Percentiles rank a stretch among this genome's conserved stretches.
These are phyloP conservation scores for Dromiciops gliroides DNA, from an alignment of 2,113 vertebrate genomes.

Conservation along the genomic window DNA sequence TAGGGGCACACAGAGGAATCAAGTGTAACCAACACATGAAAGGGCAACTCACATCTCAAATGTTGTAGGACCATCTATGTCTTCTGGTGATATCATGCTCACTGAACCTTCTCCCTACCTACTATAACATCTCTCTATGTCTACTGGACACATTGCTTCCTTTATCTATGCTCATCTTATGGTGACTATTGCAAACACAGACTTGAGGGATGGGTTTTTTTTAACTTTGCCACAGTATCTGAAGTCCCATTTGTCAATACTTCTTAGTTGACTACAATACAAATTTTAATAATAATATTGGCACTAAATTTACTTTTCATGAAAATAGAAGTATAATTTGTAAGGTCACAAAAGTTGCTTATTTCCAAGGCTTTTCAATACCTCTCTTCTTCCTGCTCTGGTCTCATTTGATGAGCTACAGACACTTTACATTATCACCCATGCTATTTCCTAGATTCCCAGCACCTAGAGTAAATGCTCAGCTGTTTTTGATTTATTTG, in stretches of 20 bases:
- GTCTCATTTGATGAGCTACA: slow-evolving; percentile 20
- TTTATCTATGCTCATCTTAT: not conserved
- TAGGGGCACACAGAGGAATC: not conserved
- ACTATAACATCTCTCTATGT: not conserved
- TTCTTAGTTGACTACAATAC: slow-evolving; percentile 61
- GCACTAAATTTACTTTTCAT: slow-evolving; percentile 19
- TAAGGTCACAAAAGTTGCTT: slow-evolving; percentile 26
- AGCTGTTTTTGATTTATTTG: not conserved
- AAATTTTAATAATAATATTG: slow-evolving; percentile 61
- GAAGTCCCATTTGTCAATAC: slow-evolving; percentile 63
- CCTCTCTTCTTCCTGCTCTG: slow-evolving; percentile 12
- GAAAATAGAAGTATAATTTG: slow-evolving; percentile 26
- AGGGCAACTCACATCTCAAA: not conserved
- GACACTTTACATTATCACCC: not conserved
- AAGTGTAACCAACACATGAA: not conserved
- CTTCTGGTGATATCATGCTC: not conserved
- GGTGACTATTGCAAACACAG: not conserved
- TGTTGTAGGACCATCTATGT: not conserved
- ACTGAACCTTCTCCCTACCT: not conserved
- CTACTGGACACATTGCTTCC: not conserved
- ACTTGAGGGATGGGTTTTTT: not conserved
- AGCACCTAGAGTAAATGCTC: not conserved
- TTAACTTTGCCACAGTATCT: slow-evolving; percentile 50
- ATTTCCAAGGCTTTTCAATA: slow-evolving; percentile 27
- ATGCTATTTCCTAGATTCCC: not conserved